phyloP scores from a whole-genome alignment of 2,113 vertebrate genomes.

The Boleophthalmus pectinirostris region DNA sequence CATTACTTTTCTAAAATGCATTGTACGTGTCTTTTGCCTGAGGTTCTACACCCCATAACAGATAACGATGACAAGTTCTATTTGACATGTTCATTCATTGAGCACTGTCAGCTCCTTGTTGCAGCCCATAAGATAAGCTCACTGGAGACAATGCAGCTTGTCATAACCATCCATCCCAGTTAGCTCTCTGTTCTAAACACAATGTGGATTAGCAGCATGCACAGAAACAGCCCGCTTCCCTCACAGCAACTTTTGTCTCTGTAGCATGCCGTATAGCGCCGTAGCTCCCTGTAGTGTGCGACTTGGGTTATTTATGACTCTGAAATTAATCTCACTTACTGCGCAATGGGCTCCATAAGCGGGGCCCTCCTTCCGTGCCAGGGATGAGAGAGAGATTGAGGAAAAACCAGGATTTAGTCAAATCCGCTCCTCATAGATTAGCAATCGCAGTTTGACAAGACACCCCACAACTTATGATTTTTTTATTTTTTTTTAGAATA shows the following conservation, averaged over 20 bases:
- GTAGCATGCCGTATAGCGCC: constrained; percentile 38
- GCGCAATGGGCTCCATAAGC: constrained; percentile 67
- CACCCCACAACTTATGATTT: constrained; percentile 70
- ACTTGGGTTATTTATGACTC: constrained; percentile 79
- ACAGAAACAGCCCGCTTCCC: constrained; percentile 55
- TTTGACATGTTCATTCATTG: constrained; percentile 43
- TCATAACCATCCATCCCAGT: constrained; percentile 46
- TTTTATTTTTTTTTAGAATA: constrained; percentile 63
- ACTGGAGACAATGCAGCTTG: constrained; percentile 45
- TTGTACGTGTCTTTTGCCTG: constrained; percentile 4
- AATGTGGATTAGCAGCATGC: constrained; percentile 61
- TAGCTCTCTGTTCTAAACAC: constrained; percentile 57
- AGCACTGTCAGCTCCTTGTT: constrained; percentile 34
- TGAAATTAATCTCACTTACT: constrained; percentile 79
- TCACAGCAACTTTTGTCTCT: constrained; percentile 63
- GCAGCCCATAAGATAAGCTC: constrained; percentile 43
- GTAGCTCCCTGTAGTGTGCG: constrained; percentile 57
- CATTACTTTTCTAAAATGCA: constrained; percentile 28
- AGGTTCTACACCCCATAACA: constrained; percentile 25
- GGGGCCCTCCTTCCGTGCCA: constrained; percentile 70
- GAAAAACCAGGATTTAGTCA: constrained; percentile 76
- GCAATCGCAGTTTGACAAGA: constrained; percentile 78
- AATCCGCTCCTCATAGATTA: constrained; percentile 81
- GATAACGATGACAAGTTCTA: constrained; percentile 43
- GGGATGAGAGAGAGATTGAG: constrained; percentile 67